Evolutionary conservation across 2,888 invertebrate species (phyloP).

Genomic region (Sesia apiformis): DNA sequence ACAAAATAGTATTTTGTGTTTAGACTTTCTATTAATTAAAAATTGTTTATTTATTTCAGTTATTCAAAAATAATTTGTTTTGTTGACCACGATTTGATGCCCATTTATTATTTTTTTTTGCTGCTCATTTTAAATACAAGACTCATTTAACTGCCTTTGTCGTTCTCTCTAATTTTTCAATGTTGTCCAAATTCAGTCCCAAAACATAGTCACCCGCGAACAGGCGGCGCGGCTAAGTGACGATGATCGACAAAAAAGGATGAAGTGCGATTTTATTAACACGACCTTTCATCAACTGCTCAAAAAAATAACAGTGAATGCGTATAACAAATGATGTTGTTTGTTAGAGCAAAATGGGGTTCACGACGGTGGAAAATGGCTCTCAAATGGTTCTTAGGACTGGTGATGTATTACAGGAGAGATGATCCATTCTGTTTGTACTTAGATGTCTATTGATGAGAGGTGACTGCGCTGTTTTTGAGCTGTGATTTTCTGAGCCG

Average conservation of each 20-base stretch:
- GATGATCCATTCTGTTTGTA: conserved; percentile 19
- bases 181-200: not conserved
- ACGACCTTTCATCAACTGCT: conserved; percentile 58
- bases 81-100: too few relatives aligned
- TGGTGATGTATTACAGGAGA: conserved; percentile 38
- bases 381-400: conserved; percentile 21
- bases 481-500: conserved; percentile 9
- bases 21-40: too few relatives aligned
- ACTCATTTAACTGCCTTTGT: too few relatives aligned
- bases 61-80: too few relatives aligned
- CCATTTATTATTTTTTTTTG: too few relatives aligned
- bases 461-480: conserved; percentile 39
- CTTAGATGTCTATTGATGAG: conserved; percentile 41
- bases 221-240: conserved; percentile 55
- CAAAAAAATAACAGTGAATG: conserved; percentile 61
- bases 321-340: conserved; percentile 72
- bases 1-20: too few relatives aligned
- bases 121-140: too few relatives aligned
- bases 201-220: conserved; percentile 25
- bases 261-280: conserved; percentile 73
- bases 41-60: too few relatives aligned
- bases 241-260: conserved; percentile 73
- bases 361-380: conserved; percentile 34
- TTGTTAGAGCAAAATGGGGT: conserved; percentile 38
- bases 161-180: too few relatives aligned